These are phyloP conservation scores for Poecilia picta DNA, from an alignment of 2,797 vertebrate genomes.

Conservation along the genomic window DNA sequence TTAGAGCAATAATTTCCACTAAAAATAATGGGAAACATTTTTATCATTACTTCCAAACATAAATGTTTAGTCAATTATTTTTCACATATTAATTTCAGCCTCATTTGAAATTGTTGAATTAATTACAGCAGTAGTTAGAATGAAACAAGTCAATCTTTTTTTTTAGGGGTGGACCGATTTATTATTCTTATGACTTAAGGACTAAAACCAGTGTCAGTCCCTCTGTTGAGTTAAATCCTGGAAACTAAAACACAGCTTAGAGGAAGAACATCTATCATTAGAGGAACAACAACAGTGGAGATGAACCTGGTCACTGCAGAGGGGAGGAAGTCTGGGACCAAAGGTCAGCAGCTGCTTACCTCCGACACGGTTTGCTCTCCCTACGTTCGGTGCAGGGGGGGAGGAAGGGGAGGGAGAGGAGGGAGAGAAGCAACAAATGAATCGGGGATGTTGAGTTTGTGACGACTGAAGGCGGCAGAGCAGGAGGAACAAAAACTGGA, in stretches of 20 bases:
- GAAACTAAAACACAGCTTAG: background rate
- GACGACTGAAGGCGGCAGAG: constrained; percentile 25
- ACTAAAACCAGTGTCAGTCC: background rate
- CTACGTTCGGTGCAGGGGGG: constrained; percentile 52
- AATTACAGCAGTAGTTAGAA: background rate
- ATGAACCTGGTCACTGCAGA: constrained; percentile 4
- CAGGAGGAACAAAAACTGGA: constrained; percentile 1
- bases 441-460: constrained; percentile 26
- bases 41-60: no score
- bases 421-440: constrained; percentile 61
- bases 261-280: background rate
- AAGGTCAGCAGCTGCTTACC: constrained; percentile 68
- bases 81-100: background rate
- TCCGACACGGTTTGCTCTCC: constrained; percentile 78
- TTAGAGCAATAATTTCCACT: background rate
- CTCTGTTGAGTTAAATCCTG: background rate
- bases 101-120: background rate
- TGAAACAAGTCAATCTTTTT: background rate
- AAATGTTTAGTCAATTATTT: no score
- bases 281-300: background rate
- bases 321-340: constrained; percentile 15
- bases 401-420: background rate
- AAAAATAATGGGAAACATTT: background rate
- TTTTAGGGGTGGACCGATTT: background rate
- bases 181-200: background rate